These are phyloP conservation scores for Chrysocyon brachyurus DNA, from an alignment of 2,797 vertebrate genomes.

Conservation along the genomic window DNA sequence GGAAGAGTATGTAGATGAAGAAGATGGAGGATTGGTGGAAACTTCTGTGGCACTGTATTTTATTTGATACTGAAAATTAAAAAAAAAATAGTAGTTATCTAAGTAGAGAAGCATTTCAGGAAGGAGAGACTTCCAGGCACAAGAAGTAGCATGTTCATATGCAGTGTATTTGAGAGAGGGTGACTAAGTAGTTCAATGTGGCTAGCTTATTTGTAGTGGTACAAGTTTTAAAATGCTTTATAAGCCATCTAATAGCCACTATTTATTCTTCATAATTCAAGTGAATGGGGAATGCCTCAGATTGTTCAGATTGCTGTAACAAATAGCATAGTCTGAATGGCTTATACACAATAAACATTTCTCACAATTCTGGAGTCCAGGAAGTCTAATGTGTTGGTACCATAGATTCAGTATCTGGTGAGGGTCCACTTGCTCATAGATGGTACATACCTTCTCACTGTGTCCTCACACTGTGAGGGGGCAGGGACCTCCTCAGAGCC, in stretches of 20 bases:
- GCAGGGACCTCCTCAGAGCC: not conserved
- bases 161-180: not conserved
- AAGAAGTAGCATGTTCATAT: not conserved
- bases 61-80: not conserved
- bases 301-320: not conserved
- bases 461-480: not conserved
- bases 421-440: not conserved
- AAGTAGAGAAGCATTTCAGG: not conserved
- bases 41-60: not conserved
- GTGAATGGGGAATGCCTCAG: not conserved
- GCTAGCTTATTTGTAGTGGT: not conserved
- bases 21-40: rapidly evolving
- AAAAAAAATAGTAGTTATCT: not conserved
- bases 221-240: not conserved
- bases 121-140: not conserved
- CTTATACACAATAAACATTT: not conserved
- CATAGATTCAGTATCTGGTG: not conserved
- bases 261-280: not conserved
- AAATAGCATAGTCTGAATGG: not conserved
- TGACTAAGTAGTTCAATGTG: not conserved
- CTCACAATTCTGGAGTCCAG: not conserved
- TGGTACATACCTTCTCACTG: not conserved
- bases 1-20: not conserved
- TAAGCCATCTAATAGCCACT: not conserved
- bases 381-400: not conserved